phyloP scores from a whole-genome alignment of 2,888 invertebrate species.

The Pristionchus arcanus region DNA sequence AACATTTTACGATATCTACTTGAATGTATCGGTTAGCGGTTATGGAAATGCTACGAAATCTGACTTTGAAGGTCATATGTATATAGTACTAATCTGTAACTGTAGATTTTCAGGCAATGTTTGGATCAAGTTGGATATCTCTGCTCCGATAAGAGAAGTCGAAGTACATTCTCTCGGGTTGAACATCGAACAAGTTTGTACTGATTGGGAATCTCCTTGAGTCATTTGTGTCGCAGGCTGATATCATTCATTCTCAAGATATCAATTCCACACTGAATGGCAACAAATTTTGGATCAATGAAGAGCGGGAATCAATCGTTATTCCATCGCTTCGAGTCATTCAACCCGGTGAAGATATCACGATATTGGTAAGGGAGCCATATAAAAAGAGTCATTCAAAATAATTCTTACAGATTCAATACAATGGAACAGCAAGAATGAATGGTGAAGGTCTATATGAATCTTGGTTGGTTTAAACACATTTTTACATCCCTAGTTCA shows the following conservation, averaged over 20 bases:
- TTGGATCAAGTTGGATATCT: neutral
- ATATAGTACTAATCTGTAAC: neutral
- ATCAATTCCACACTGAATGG: too few relatives aligned
- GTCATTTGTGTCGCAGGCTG: neutral
- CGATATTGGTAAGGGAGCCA: neutral
- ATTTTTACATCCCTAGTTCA: neutral
- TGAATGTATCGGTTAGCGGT: neutral
- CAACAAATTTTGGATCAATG: neutral
- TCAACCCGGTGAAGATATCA: neutral
- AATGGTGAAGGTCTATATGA: constrained; percentile 5
- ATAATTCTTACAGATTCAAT: neutral
- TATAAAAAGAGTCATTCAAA: neutral
- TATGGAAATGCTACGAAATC: neutral
- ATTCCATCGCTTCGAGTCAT: neutral
- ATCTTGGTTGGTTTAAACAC: neutral
- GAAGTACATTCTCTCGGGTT: constrained; percentile 15
- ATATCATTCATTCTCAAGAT: too few relatives aligned
- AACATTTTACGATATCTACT: neutral
- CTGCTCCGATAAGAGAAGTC: neutral
- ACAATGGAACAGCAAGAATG: neutral
- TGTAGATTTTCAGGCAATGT: neutral
- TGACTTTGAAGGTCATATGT: neutral
- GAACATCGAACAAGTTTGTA: neutral
- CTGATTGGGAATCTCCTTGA: too few relatives aligned
- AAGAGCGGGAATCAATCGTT: neutral